These are phyloP conservation scores for Scalopus aquaticus DNA, from an alignment of 2,113 vertebrate genomes.

Conservation along the genomic window DNA sequence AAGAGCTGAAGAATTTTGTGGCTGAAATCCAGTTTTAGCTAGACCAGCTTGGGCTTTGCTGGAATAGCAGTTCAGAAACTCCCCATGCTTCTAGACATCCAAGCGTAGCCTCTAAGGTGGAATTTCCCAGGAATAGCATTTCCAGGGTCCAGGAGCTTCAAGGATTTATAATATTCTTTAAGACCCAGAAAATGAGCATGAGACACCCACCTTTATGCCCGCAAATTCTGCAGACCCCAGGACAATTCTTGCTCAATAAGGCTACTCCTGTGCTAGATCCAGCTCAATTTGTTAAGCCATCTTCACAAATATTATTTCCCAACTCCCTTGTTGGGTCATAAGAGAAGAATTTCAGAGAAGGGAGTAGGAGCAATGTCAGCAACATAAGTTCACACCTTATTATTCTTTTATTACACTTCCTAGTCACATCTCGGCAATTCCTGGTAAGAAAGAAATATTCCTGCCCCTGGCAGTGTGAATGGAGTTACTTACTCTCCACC, in stretches of 20 bases:
- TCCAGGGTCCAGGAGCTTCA: not conserved
- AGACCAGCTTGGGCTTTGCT: not conserved
- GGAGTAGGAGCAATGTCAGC: not conserved
- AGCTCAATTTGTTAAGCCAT: not conserved
- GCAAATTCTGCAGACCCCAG: not conserved
- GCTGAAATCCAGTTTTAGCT: not conserved
- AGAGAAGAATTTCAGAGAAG: conserved; percentile 18
- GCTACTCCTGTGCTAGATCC: not conserved
- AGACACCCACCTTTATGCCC: not conserved
- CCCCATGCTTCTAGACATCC: not conserved
- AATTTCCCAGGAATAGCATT: not conserved
- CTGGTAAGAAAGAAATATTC: not conserved
- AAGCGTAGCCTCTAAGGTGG: not conserved
- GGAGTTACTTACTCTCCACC: not conserved
- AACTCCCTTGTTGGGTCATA: not conserved
- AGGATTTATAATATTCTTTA: not conserved
- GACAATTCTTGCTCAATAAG: not conserved
- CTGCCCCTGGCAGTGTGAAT: not conserved
- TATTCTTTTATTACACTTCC: not conserved
- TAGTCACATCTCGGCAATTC: not conserved
- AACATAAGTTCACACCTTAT: conserved; percentile 1
- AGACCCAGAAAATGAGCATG: not conserved
- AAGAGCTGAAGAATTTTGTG: not conserved
- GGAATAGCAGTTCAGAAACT: not conserved
- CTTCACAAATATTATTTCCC: conserved; percentile 33